Evolutionary conservation across 2,888 invertebrate species (phyloP).

Genomic region (Tridacna crocea): DNA sequence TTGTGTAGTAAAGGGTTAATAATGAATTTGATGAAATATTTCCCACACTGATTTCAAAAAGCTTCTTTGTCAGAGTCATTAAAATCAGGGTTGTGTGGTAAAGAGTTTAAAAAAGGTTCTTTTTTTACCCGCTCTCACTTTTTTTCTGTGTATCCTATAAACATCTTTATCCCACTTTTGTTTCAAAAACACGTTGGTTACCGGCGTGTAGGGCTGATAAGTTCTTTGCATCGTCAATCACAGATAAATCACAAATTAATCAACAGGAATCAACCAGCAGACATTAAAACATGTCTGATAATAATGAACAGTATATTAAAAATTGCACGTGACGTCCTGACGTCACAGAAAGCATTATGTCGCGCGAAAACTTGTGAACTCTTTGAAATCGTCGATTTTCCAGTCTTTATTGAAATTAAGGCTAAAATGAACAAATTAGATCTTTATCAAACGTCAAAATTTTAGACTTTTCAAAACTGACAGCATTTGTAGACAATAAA

Average conservation of each 20-base stretch:
- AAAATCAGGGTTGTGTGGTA: too few species aligned
- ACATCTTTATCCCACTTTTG: conserved; percentile 72
- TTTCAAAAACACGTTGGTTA: conserved; percentile 72
- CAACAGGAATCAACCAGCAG: conserved; percentile 12
- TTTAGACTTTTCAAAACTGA: too few species aligned
- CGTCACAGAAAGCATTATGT: background rate
- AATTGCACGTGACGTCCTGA: background rate
- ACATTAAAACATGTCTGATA: background rate
- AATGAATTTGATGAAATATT: too few species aligned
- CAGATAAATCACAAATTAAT: conserved; percentile 4
- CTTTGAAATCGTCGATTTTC: background rate
- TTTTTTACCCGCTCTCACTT: conserved; percentile 66
- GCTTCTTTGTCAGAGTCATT: too few species aligned
- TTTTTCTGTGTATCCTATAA: conserved; percentile 71
- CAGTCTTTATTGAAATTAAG: too few species aligned
- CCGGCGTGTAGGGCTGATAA: conserved; percentile 75
- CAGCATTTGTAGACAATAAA: too few species aligned
- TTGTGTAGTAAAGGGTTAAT: too few species aligned
- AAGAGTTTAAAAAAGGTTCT: background rate
- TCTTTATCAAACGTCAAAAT: too few species aligned
- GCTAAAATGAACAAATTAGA: too few species aligned
- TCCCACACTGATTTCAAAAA: too few species aligned
- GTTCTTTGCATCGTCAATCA: conserved; percentile 70
- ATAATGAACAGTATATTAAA: background rate
- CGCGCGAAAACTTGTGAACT: background rate